Percentiles rank a stretch among this genome's conserved stretches.
Conservation (phyloP, 1,140 invertebrate genomes). For the Gryllus bimaculatus region DNA sequence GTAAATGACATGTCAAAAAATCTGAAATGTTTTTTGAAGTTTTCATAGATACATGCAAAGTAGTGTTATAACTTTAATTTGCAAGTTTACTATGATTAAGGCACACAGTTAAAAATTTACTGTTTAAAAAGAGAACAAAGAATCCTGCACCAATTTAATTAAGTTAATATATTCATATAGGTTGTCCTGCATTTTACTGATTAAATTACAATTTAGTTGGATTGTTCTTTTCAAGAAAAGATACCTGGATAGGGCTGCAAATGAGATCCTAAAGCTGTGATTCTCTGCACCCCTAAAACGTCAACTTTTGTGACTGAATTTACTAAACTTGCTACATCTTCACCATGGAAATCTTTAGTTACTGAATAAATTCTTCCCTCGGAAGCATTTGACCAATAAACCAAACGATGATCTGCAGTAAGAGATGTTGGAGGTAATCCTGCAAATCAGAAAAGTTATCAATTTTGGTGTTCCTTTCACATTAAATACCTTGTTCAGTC, state of each 20-base stretch:
- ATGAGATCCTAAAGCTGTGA: slow-evolving; percentile 59
- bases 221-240: too few species aligned
- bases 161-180: too few species aligned
- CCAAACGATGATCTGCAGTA: slow-evolving; percentile 51
- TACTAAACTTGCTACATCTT: background rate
- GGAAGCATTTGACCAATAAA: slow-evolving; percentile 58
- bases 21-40: background rate
- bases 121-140: too few species aligned
- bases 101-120: too few species aligned
- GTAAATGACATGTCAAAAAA: background rate
- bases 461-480: too few species aligned
- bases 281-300: slow-evolving; percentile 36
- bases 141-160: too few species aligned
- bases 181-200: too few species aligned
- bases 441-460: background rate
- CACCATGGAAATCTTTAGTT: slow-evolving; percentile 38
- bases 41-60: background rate
- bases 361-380: slow-evolving; percentile 52
- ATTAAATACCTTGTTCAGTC: too few species aligned
- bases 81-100: too few species aligned
- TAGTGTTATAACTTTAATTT: too few species aligned
- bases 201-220: too few species aligned
- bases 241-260: slow-evolving; percentile 61
- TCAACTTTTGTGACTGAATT: slow-evolving; percentile 20
- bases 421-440: slow-evolving; percentile 48